These are phyloP conservation scores for Catagonus wagneri DNA, from an alignment of 2,113 vertebrate species.

Conservation along the genomic window DNA sequence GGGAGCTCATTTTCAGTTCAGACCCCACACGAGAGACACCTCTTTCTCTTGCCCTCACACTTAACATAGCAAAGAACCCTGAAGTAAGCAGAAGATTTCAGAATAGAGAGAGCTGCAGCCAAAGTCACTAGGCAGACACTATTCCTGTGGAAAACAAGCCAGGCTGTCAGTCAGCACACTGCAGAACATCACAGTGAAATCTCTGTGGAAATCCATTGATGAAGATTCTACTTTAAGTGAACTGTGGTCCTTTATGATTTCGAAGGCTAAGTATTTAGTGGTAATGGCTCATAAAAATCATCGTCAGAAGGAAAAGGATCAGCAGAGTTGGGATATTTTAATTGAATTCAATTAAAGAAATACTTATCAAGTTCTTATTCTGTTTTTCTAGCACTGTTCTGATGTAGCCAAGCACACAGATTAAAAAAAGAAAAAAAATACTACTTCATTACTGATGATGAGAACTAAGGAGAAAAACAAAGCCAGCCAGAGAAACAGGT, in stretches of 20 bases:
- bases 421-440: neutral
- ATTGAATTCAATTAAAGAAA: slow-evolving; percentile 47
- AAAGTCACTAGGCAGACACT: neutral
- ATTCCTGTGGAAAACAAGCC: neutral
- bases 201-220: neutral
- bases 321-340: neutral
- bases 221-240: neutral
- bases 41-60: neutral
- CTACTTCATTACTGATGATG: neutral
- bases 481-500: neutral
- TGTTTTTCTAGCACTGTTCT: neutral
- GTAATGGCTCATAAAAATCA: slow-evolving; percentile 49
- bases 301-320: slow-evolving; percentile 26
- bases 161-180: neutral
- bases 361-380: neutral
- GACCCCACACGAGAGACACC: neutral
- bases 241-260: neutral
- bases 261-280: neutral
- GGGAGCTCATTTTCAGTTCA: neutral
- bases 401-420: neutral
- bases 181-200: neutral
- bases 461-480: neutral
- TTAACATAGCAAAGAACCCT: neutral
- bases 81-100: neutral
- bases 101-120: neutral